phyloP scores from a whole-genome alignment of 2,888 invertebrate genomes.

The Tridacna gigas region DNA sequence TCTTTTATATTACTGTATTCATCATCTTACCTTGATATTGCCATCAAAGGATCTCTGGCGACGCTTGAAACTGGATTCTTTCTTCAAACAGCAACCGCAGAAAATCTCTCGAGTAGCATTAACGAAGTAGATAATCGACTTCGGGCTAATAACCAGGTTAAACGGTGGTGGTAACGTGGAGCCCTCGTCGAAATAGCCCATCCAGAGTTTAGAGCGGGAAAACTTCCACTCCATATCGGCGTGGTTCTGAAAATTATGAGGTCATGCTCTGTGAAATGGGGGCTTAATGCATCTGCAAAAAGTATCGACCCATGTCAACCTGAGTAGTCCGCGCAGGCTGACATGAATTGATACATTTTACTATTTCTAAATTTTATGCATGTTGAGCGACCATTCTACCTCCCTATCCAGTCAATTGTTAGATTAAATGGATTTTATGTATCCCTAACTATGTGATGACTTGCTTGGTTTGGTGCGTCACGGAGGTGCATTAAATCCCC shows the following conservation, averaged over 20 bases:
- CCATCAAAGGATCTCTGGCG: constrained; percentile 70
- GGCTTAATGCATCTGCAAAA: no score
- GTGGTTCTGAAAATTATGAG: constrained; percentile 85
- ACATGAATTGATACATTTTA: no score
- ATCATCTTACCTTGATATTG: constrained; percentile 72
- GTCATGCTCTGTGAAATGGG: no score
- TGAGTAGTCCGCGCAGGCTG: no score
- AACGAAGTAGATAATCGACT: constrained; percentile 83
- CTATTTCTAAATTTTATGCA: no score
- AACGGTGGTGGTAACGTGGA: constrained; percentile 87
- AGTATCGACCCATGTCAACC: no score
- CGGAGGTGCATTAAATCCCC: no score
- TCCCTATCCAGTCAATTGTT: no score
- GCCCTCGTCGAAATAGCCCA: constrained; percentile 87
- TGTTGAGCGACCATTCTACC: no score
- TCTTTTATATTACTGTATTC: background rate
- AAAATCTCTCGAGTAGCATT: constrained; percentile 66
- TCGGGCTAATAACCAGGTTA: constrained; percentile 87
- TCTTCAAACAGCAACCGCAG: constrained; percentile 50
- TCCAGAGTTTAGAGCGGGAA: constrained; percentile 87
- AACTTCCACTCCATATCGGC: constrained; percentile 88
- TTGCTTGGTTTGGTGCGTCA: background rate
- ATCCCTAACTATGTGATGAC: background rate
- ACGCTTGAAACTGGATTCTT: constrained; percentile 14
- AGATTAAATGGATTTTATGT: no score